Conservation (phyloP, 23 tunicate species). For the Diplosoma virens region DNA sequence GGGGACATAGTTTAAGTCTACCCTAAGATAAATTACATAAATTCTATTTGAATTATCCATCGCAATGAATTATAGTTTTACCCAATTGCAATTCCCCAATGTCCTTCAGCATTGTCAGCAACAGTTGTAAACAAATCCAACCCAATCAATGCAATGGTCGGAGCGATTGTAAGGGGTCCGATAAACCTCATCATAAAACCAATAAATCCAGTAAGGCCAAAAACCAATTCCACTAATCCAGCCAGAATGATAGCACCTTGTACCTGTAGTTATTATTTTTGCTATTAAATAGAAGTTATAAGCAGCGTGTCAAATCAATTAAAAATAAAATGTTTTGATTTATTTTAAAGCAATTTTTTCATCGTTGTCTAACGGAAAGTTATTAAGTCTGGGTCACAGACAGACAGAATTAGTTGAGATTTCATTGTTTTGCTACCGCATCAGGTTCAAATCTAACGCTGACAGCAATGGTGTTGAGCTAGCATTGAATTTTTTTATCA, state of each 20-base stretch:
- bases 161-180: constrained; percentile 79
- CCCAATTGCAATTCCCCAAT: constrained; percentile 84
- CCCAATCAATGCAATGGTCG: constrained; percentile 79
- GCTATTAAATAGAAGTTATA: too few species aligned
- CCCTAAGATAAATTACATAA: not conserved
- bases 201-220: constrained; percentile 67
- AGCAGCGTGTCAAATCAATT: too few species aligned
- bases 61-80: constrained; percentile 19
- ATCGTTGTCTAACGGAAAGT: too few species aligned
- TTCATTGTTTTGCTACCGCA: too few species aligned
- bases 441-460: too few species aligned
- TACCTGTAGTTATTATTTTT: constrained; percentile 49
- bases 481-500: too few species aligned
- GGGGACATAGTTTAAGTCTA: too few species aligned
- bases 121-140: constrained; percentile 57
- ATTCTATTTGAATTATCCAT: not conserved
- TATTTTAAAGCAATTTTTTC: too few species aligned
- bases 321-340: too few species aligned
- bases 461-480: too few species aligned
- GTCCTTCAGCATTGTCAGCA: constrained; percentile 44
- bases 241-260: constrained; percentile 84
- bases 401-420: too few species aligned
- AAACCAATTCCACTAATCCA: constrained; percentile 48
- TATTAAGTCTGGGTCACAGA: too few species aligned
- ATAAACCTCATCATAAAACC: constrained; percentile 60